Percentiles rank a stretch among this genome's conserved stretches.
phyloP scores from a whole-genome alignment of 2,113 vertebrate genomes.

The Hippocampus mohnikei region DNA sequence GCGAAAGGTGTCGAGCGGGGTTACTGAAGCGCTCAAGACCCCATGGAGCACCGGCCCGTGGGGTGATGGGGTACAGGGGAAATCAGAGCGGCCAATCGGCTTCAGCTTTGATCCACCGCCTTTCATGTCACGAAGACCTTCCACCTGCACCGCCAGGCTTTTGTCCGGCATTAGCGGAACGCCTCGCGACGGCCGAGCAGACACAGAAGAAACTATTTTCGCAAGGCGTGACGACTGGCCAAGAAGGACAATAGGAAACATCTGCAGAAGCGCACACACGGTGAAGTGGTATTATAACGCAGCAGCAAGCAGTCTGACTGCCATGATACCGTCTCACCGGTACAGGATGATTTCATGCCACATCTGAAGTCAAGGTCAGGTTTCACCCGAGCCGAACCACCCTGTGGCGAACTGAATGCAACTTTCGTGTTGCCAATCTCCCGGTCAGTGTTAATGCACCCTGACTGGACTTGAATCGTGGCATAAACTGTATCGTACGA shows the following conservation, averaged over 20 bases:
- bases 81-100: slow-evolving; percentile 33
- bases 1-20: slow-evolving; percentile 44
- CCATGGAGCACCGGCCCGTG: slow-evolving; percentile 10
- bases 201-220: slow-evolving; percentile 8
- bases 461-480: too few relatives aligned
- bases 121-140: slow-evolving; percentile 49
- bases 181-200: slow-evolving; percentile 3
- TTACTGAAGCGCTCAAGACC: slow-evolving; percentile 41
- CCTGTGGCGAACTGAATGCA: too few relatives aligned
- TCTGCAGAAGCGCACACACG: not conserved
- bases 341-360: too few relatives aligned
- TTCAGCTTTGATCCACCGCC: slow-evolving; percentile 55
- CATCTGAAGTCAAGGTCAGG: too few relatives aligned
- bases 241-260: not conserved
- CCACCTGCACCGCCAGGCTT: slow-evolving; percentile 55
- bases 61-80: slow-evolving; percentile 1
- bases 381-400: too few relatives aligned
- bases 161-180: slow-evolving; percentile 28
- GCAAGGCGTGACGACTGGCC: not conserved
- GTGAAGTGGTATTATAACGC: too few relatives aligned
- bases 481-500: too few relatives aligned
- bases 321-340: too few relatives aligned
- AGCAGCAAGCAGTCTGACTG: too few relatives aligned
- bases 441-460: too few relatives aligned
- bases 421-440: too few relatives aligned